Conservation (phyloP, 2,797 vertebrate genomes). For the Limosa lapponica region DNA sequence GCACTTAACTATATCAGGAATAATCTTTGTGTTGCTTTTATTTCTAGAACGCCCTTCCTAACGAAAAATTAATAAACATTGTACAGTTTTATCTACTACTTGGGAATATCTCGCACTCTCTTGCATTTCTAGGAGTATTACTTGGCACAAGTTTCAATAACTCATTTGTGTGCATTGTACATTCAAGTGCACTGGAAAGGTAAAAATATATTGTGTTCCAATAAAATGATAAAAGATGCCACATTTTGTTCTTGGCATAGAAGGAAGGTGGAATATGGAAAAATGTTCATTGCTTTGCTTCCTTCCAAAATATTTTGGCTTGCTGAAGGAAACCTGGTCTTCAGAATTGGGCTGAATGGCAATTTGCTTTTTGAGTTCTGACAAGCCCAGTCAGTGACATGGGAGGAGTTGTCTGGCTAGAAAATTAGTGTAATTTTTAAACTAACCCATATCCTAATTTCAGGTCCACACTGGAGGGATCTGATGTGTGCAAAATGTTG, state of each 20-base stretch:
- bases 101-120: background rate
- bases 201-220: background rate
- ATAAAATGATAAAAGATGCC: background rate
- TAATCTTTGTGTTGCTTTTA: background rate
- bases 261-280: background rate
- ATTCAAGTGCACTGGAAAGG: background rate
- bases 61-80: background rate
- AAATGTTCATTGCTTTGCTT: background rate
- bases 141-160: background rate
- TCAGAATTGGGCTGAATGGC: background rate
- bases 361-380: background rate
- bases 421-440: background rate
- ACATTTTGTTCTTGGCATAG: background rate
- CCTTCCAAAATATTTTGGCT: background rate
- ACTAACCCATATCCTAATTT: accelerated
- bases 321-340: background rate
- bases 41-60: background rate
- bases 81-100: background rate
- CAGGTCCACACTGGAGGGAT: background rate
- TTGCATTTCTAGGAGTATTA: background rate
- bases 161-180: background rate
- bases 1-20: background rate
- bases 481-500: background rate
- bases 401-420: background rate
- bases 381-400: background rate